Evolutionary conservation across 2,888 invertebrate genomes (phyloP), one percentile per base, ranked within the genome.

Genomic region (Bibio marci): DNA sequence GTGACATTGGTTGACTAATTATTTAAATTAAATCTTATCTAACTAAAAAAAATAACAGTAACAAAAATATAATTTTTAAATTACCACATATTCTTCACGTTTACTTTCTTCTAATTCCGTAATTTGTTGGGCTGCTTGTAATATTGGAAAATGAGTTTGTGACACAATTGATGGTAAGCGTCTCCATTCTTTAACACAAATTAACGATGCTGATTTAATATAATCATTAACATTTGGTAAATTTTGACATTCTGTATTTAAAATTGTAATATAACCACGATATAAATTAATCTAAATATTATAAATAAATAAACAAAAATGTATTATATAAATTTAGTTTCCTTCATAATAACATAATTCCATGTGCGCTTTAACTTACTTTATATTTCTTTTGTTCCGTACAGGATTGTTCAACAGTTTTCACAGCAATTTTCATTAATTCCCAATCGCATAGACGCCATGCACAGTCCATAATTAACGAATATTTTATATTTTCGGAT

Each of bases 401-500:
- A 59, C 86, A 92, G 47, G 81, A 85, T 50, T 80, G 80, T 57
- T 97, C 95, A 5, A 94, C 86, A 66, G 88, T 87, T 1, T 79
- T 70, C 6, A 94, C 63, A 1, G 94, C 87, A 47, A 90, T 92
- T 53, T 94, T 94, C 85, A 94, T 92, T 6, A 85, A 67, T 13
- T 74, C 69, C 95, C 97, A 97, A 55, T 92, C 86, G 0, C 92
- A 88, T 39, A 88, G 80, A 39, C 92, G 69, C 92, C 95, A 95
- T 0, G 94, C 86, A 55, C 90, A 83, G 55, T 95, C 95, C 46
- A 97, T 63, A 41, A 94, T 80, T 31, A 95, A 65, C 51, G 83
- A 81, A 1, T 88, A 83, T 59, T 91, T 82, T 43, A 80, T 76
- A 30, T 77, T 76, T 8, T 76, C 77, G 50, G 80, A 80, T 6